Percentiles rank a stretch among this genome's conserved stretches.
These are phyloP conservation scores for Calcarius lapponicus DNA, from an alignment of 2,797 vertebrate genomes.

Conservation along the genomic window DNA sequence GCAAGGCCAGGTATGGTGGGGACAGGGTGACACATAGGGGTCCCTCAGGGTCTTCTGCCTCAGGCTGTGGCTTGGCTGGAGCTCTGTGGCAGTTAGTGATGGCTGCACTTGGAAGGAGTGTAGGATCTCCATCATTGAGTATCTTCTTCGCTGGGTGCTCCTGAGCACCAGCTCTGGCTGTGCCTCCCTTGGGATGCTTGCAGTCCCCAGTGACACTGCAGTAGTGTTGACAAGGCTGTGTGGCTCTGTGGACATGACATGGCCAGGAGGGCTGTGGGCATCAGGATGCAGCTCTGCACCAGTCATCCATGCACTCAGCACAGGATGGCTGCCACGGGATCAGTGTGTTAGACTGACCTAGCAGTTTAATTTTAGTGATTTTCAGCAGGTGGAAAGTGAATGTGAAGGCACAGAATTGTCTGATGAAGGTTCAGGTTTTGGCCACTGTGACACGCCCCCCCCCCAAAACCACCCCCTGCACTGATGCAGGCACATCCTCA, in stretches of 20 bases:
- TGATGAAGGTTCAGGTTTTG: background rate
- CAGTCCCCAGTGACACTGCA: accelerated
- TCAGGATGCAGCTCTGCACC: background rate
- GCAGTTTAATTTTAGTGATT: background rate
- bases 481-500: background rate
- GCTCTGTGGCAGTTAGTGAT: background rate
- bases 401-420: background rate
- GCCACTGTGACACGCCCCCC: accelerated
- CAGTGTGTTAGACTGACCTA: accelerated
- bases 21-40: accelerated
- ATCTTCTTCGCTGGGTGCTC: accelerated
- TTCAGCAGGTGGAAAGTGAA: background rate
- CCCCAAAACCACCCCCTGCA: background rate
- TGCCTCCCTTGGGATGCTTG: background rate
- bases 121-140: background rate
- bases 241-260: accelerated
- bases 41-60: background rate
- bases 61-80: background rate
- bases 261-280: background rate
- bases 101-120: background rate
- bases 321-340: accelerated
- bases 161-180: background rate
- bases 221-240: accelerated
- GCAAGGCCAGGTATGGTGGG: constrained; percentile 82
- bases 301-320: background rate